phyloP scores from a whole-genome alignment of 2,888 invertebrate species.

The Ecliptopera silaceata region DNA sequence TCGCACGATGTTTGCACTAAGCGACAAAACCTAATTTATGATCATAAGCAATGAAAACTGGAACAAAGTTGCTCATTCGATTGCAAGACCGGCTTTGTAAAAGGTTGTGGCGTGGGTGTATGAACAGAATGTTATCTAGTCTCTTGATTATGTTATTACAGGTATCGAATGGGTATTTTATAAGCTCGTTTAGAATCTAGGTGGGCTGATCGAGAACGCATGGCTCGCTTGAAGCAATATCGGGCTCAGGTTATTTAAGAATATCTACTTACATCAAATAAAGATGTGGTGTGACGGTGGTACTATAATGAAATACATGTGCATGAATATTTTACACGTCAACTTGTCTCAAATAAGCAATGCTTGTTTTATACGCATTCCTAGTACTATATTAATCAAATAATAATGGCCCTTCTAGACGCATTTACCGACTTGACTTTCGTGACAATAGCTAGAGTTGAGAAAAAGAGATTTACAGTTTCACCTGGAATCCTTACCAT shows the following conservation, averaged over 20 bases:
- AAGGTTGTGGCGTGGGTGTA: conserved; percentile 29
- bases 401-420: no score
- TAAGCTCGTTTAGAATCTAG: conserved; percentile 10
- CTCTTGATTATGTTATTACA: conserved; percentile 34
- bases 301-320: no score
- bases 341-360: no score
- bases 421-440: no score
- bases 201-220: conserved; percentile 6
- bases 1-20: conserved; percentile 28
- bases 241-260: neutral
- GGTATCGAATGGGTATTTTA: conserved; percentile 20
- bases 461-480: neutral
- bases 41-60: conserved; percentile 31
- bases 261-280: neutral
- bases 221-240: neutral
- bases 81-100: conserved; percentile 20
- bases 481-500: neutral
- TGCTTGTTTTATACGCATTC: no score
- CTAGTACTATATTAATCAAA: no score
- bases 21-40: conserved; percentile 41
- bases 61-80: conserved; percentile 27
- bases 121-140: conserved; percentile 22
- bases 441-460: neutral
- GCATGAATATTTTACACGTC: no score
- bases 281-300: no score